Evolutionary conservation across 1,140 invertebrate genomes (phyloP).

Genomic region (Brachionus koreanus): DNA sequence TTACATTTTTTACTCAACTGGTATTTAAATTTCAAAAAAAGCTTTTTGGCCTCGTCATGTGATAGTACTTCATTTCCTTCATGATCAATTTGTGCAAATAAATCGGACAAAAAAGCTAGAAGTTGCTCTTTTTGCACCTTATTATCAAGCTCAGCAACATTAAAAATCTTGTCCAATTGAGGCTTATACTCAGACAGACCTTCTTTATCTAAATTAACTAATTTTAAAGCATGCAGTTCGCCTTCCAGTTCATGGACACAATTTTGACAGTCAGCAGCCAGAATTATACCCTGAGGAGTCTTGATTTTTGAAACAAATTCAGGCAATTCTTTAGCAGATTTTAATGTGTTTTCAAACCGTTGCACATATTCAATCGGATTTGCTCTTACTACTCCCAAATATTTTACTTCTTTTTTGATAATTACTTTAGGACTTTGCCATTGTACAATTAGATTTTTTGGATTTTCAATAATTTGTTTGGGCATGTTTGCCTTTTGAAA

Average conservation of each 20-base stretch:
- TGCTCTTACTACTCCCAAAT: neutral
- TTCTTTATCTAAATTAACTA: neutral
- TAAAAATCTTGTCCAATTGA: neutral
- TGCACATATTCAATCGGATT: conserved; percentile 12
- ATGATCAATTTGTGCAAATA: conserved; percentile 9
- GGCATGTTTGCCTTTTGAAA: neutral
- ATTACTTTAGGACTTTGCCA: neutral
- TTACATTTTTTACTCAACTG: neutral
- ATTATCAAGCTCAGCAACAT: neutral
- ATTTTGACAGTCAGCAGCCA: neutral
- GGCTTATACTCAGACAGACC: neutral
- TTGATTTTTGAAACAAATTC: neutral
- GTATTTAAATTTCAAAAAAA: neutral
- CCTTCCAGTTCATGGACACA: neutral
- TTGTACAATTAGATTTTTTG: conserved; percentile 13
- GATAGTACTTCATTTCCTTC: neutral
- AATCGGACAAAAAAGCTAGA: neutral
- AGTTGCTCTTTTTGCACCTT: neutral
- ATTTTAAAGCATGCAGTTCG: neutral
- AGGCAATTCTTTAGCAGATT: neutral
- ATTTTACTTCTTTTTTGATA: neutral
- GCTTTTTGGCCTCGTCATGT: neutral
- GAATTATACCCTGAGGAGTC: neutral
- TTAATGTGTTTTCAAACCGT: neutral
- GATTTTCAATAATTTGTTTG: neutral